These are phyloP conservation scores for Spatula versicolor DNA, from an alignment of 2,797 vertebrate species.

Conservation along the genomic window DNA sequence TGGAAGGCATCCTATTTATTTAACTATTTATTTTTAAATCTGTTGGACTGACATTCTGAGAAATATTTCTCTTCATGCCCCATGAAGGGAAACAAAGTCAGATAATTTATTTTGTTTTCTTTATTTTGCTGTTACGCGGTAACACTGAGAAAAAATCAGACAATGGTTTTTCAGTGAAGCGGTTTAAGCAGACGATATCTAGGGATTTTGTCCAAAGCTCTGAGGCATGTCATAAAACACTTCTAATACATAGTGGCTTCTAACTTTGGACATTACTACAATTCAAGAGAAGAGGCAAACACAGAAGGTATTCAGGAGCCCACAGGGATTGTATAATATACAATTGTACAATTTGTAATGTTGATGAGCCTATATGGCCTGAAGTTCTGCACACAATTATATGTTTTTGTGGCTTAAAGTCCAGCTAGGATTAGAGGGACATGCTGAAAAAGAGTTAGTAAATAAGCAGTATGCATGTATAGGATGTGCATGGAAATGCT, in stretches of 20 bases:
- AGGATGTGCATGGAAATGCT: not conserved
- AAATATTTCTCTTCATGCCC: not conserved
- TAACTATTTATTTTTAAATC: not conserved
- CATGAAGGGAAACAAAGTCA: not conserved
- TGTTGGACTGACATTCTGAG: not conserved
- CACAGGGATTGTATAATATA: not conserved
- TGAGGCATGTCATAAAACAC: not conserved
- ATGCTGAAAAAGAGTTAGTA: not conserved
- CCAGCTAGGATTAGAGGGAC: not conserved
- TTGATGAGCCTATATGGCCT: not conserved
- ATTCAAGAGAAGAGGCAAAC: not conserved
- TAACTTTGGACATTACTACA: not conserved
- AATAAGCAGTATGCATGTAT: not conserved
- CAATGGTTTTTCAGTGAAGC: not conserved
- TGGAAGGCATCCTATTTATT: fast-evolving
- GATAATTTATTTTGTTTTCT: fast-evolving
- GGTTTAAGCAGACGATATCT: not conserved
- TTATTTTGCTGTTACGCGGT: fast-evolving
- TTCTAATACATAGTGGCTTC: not conserved
- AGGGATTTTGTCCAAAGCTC: not conserved
- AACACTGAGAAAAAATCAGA: fast-evolving
- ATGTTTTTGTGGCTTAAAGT: not conserved
- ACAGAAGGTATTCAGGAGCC: not conserved
- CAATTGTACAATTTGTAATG: not conserved
- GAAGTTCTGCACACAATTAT: not conserved